Base-by-base conservation (phyloP, 1,140 invertebrate genomes). In the Drosophila bipectinata region DNA sequence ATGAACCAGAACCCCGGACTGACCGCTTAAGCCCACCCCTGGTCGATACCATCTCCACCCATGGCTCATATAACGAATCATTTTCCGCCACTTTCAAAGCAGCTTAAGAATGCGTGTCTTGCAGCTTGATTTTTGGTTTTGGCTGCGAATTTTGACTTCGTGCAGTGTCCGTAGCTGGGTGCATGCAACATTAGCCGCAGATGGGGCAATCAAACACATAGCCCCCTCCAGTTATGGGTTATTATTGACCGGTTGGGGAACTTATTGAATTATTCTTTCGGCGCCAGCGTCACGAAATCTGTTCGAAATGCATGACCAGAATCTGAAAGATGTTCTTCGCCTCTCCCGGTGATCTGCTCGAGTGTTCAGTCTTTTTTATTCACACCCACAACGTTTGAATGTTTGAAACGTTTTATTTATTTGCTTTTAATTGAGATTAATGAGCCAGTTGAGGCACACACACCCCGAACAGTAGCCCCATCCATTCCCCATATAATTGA, bases 391-490 rank as follows among this genome's bases (percentile, higher is more conserved):
- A 32, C 37, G 37, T 28, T 66, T 12, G 10, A 24, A 39, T 30
- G 37, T 28, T 66, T 12, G 10, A n/a, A 75, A 32, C 8, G 48
- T 59, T 77, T 83, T 74, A 82, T 78, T 78, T 79, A 83, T 76
- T 72, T 64, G 37, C 45, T 72, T 72, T 85, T 87, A 69, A 87
- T 87, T 88, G 79, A 87, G 72, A 87, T 87, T 83, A 87, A 87
- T 88, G 83, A 60, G 66, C 64, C 79, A 83, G 61, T 83, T 76
- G 72, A 82, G 71, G 55, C 37, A 2, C 41, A 24, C 44, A 72
- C 60, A 69, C 49, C 34, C 37, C 21, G 21, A 49, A 45, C 18
- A 15, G 34, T 14, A 21, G 8, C 18, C 37, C 24, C 5, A 30
- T 34, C 12, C 12, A 10, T 15, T 30, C 49, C 47, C 55, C 57